phyloP scores from a whole-genome alignment of 53 echinoderm and acorn worm genomes.

The Holothuria scabra region DNA sequence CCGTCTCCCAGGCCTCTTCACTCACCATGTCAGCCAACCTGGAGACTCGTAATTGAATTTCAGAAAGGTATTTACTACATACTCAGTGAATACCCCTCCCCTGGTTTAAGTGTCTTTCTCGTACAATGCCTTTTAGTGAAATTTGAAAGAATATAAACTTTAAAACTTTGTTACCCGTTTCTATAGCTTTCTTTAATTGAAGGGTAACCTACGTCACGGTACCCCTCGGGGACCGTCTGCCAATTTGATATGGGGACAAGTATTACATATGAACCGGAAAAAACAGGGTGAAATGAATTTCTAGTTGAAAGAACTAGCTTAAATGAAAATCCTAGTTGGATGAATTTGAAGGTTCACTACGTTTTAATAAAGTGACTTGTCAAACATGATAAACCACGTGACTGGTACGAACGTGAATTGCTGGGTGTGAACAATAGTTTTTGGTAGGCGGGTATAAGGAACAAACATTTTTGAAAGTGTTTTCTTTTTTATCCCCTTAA shows the following conservation, averaged over 20 bases:
- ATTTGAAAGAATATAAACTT: conserved; percentile 61
- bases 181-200: conserved; percentile 63
- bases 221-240: background rate
- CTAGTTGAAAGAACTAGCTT: too few species aligned
- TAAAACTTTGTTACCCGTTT: conserved; percentile 47
- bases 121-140: conserved; percentile 33
- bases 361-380: conserved; percentile 57
- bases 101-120: background rate
- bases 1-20: conserved; percentile 10
- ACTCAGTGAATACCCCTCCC: conserved; percentile 18
- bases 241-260: conserved; percentile 45
- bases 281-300: conserved; percentile 55
- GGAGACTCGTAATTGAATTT: conserved; percentile 40
- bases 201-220: conserved; percentile 33
- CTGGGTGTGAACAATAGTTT: too few species aligned
- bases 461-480: conserved; percentile 62
- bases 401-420: conserved; percentile 37
- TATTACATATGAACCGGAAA: conserved; percentile 59
- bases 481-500: conserved; percentile 45
- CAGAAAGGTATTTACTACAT: conserved; percentile 36
- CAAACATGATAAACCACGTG: background rate
- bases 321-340: too few species aligned
- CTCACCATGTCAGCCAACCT: conserved; percentile 43
- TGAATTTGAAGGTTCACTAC: conserved; percentile 51
- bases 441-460: conserved; percentile 68